Percentiles rank a stretch among this genome's conserved stretches.
These are phyloP conservation scores for Mythimna vitellina DNA, from an alignment of 2,888 invertebrate genomes.

Conservation along the genomic window DNA sequence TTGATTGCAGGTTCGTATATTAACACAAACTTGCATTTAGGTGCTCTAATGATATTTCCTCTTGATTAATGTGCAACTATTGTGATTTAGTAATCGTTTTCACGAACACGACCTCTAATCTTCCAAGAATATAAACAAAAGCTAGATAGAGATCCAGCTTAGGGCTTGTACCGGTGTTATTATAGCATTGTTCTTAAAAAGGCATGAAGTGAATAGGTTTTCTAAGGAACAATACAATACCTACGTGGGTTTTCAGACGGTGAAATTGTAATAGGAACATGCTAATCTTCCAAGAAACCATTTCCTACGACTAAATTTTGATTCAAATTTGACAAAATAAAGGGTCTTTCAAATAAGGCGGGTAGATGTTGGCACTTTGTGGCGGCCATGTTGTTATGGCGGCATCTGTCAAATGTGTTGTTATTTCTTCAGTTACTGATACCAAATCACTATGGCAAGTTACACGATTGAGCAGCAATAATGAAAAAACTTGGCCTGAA, in stretches of 20 bases:
- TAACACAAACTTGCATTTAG: too few species aligned
- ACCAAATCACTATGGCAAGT: too few species aligned
- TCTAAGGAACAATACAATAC: not conserved
- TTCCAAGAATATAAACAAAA: constrained; percentile 39
- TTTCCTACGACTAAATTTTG: not conserved
- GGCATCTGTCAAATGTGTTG: too few species aligned
- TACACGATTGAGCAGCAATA: too few species aligned
- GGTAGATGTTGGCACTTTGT: too few species aligned
- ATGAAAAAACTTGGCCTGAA: too few species aligned
- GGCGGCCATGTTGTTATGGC: too few species aligned
- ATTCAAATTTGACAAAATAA: not conserved
- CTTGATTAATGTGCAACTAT: not conserved
- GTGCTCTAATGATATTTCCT: too few species aligned
- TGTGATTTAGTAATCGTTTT: not conserved
- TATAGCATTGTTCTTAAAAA: constrained; percentile 41
- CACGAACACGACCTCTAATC: not conserved
- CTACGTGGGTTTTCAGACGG: constrained; percentile 21
- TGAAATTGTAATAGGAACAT: not conserved
- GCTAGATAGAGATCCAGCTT: constrained; percentile 6
- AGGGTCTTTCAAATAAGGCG: too few species aligned
- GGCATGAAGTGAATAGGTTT: constrained; percentile 6
- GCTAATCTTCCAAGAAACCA: not conserved
- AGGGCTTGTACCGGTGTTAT: constrained; percentile 1
- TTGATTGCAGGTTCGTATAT: too few species aligned
- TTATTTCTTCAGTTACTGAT: too few species aligned